Base-by-base conservation (phyloP, 2,113 vertebrate genomes). In the Hydrochoerus hydrochaeris region DNA sequence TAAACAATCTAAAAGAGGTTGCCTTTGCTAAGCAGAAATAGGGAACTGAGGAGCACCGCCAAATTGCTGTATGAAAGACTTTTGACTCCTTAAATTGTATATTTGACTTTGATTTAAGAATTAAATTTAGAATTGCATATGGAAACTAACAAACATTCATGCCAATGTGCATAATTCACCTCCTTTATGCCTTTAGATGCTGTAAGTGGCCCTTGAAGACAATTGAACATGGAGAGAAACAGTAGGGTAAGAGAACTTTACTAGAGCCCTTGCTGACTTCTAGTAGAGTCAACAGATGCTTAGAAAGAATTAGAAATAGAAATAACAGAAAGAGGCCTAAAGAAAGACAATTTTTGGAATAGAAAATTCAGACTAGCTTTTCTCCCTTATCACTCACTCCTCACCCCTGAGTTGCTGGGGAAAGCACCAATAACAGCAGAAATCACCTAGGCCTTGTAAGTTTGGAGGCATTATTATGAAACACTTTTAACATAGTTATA, bases 41-140 rank as follows among this genome's bases (percentile, higher is more conserved):
- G 16, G 30, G 32, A 2, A 14, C 38, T 44, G 3, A 5, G 75
- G 44, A 92, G 4, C 1, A 41, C 17, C 93, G n/a, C 32, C 52
- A 41, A 16, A 17, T 14, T 71, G 78, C 89, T 58, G 54, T 73
- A 17, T 82, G 24, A 16, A 19, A 80, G 41, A 75, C 60, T 97
- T 97, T 96, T 96, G 38, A 88, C 7, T 88, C 17, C 24, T 96
- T 81, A 57, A 90, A 97, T 30, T 80, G 85, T 58, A 80, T 88
- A 41, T 90, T 88, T 96, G 80, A 90, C 49, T 84, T 69, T 54
- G 24, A 95, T 69, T 96, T 87, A 88, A 95, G 88, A 69, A 89
- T 41, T 38, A 84, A 94, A 96, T 58, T 77, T 88, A 46, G 95
- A 95, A 19, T 54, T 84, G 24, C 49, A 57, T 35, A 35, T 83